A percentile compares a stretch with the other conserved stretches of the same genome.
Evolutionary conservation across 2,797 vertebrate species (phyloP).

Genomic region (Clarias fuscus): DNA sequence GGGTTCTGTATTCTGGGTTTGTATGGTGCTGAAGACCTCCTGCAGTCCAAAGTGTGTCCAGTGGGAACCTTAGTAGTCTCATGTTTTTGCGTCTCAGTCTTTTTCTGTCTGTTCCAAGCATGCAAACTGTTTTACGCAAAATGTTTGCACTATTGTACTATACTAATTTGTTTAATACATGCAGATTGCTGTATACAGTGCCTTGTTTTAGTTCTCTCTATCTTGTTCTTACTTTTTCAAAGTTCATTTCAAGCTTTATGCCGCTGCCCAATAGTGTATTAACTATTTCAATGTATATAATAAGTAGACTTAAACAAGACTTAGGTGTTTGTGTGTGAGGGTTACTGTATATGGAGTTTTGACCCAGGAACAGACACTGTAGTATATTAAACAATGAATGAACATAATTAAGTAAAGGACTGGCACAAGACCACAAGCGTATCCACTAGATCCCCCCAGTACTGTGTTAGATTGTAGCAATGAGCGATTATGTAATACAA

Average conservation of each 20-base stretch:
- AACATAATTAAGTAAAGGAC: neutral
- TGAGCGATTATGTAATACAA: slow-evolving; percentile 62
- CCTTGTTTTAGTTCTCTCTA: neutral
- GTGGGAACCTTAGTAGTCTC: too few relatives aligned
- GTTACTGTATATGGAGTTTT: neutral
- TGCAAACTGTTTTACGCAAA: neutral
- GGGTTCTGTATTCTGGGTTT: too few relatives aligned
- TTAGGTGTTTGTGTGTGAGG: slow-evolving; percentile 41
- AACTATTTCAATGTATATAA: neutral
- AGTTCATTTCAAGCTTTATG: neutral
- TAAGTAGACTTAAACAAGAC: slow-evolving; percentile 68
- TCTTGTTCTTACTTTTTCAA: neutral
- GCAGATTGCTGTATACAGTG: neutral
- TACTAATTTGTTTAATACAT: neutral
- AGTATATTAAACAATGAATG: neutral
- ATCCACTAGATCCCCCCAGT: too few relatives aligned
- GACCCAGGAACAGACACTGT: too few relatives aligned
- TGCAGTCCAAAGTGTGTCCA: too few relatives aligned
- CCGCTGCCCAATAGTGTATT: neutral
- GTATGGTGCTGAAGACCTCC: too few relatives aligned
- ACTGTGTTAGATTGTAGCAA: neutral
- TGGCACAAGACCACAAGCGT: neutral
- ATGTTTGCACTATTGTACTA: neutral
- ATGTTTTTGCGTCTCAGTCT: neutral
- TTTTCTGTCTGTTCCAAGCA: neutral